Conservation (phyloP, 2,113 vertebrate species). For the Callocephalon fimbriatum region DNA sequence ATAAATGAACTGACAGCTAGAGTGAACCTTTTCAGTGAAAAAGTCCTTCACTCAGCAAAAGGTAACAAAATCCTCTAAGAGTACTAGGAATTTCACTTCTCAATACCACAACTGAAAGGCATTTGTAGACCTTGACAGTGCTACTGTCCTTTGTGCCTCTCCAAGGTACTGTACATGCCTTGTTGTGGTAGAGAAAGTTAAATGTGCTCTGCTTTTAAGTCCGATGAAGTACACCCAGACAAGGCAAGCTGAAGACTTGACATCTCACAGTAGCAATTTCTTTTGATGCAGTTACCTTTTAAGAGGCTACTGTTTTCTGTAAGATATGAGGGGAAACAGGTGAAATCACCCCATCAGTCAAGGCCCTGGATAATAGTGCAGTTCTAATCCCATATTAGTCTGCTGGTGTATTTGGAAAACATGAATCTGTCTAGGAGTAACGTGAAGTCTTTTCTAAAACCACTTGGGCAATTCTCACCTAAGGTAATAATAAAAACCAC, state of each 20-base stretch:
- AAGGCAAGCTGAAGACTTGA: background rate
- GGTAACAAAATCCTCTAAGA: background rate
- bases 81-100: slow-evolving; percentile 3
- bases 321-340: background rate
- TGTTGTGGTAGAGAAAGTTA: background rate
- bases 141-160: background rate
- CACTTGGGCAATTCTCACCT: background rate
- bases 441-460: background rate
- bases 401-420: background rate
- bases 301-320: slow-evolving; percentile 9
- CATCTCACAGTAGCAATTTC: background rate
- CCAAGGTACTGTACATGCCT: background rate
- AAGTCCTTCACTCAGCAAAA: background rate
- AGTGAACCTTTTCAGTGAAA: background rate
- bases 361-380: background rate
- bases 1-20: background rate
- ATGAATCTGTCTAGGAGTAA: background rate
- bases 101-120: background rate
- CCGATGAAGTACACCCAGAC: background rate
- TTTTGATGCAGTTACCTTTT: slow-evolving; percentile 25
- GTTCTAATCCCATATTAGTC: background rate
- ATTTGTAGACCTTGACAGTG: background rate
- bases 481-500: background rate
- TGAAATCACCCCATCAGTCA: background rate
- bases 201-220: background rate